Percentiles rank a stretch among this genome's conserved stretches.
phyloP scores from a whole-genome alignment of 2,113 vertebrate genomes.

The Rhodinocichla rosea region DNA sequence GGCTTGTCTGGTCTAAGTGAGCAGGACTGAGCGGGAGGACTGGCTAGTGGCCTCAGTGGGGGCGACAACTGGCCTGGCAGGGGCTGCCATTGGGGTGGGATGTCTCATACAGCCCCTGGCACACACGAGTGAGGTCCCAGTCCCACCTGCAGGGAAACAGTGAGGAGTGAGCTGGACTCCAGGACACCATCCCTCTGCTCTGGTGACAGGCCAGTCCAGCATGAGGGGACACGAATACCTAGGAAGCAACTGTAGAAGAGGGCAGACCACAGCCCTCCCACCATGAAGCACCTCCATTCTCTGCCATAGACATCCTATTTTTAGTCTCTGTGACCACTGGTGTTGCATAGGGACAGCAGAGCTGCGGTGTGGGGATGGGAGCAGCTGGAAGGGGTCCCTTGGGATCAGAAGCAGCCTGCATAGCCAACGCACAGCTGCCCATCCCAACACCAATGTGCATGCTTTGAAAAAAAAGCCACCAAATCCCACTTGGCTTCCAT shows the following conservation, averaged over 20 bases:
- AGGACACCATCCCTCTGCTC: fast-evolving
- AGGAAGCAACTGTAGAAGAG: neutral
- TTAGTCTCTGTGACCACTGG: neutral
- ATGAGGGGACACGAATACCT: fast-evolving
- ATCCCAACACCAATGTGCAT: neutral
- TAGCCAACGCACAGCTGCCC: neutral
- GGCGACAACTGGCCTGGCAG: neutral
- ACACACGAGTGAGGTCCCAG: neutral
- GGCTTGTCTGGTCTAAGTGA: fast-evolving
- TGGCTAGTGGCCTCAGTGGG: neutral
- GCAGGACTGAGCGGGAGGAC: neutral
- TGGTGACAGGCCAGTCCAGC: neutral
- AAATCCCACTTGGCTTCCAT: fast-evolving
- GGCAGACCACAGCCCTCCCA: neutral
- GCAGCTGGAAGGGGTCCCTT: neutral
- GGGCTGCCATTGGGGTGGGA: neutral
- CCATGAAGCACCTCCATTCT: fast-evolving
- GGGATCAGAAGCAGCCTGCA: neutral
- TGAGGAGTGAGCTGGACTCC: neutral
- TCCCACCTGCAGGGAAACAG: neutral
- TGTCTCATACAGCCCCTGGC: neutral
- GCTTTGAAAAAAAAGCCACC: neutral
- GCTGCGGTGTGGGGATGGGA: fast-evolving
- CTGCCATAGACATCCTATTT: neutral
- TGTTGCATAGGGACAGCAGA: neutral